A percentile compares a stretch with the other conserved stretches of the same genome.
phyloP scores from a whole-genome alignment of 2,113 vertebrate genomes.

The Odocoileus hemionus region DNA sequence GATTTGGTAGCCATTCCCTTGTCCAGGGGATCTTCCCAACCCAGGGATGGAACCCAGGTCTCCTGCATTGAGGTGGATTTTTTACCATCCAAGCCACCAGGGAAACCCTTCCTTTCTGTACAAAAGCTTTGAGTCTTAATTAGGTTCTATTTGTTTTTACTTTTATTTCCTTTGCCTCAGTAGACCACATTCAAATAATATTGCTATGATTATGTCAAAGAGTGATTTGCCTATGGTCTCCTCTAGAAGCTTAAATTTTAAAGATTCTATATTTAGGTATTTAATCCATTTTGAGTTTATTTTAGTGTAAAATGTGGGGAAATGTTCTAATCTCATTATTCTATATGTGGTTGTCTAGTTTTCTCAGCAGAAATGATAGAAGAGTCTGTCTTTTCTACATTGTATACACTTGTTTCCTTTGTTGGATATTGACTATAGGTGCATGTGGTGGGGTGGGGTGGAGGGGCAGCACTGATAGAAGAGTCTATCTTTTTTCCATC shows the following conservation, averaged over 20 bases:
- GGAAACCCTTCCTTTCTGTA: too few relatives aligned
- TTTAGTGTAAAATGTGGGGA: background rate
- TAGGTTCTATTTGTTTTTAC: too few relatives aligned
- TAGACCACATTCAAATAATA: too few relatives aligned
- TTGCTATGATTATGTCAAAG: too few relatives aligned
- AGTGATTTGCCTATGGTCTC: too few relatives aligned
- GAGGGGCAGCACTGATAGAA: background rate
- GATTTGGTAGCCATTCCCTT: background rate
- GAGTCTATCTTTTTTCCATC: background rate
- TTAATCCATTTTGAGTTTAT: too few relatives aligned
- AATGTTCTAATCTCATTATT: background rate
- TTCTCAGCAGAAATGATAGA: background rate
- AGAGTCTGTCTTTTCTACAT: background rate
- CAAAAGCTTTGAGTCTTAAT: too few relatives aligned
- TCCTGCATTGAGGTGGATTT: background rate
- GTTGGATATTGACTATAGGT: background rate
- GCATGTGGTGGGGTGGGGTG: background rate
- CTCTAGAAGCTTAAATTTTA: too few relatives aligned
- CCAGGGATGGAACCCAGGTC: background rate
- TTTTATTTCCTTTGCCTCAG: too few relatives aligned
- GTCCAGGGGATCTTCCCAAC: background rate
- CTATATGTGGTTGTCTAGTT: background rate
- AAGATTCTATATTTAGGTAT: too few relatives aligned
- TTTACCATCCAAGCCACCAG: too few relatives aligned
- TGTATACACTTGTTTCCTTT: background rate